Conservation (phyloP, 2,113 vertebrate genomes). For the Lota lota region DNA sequence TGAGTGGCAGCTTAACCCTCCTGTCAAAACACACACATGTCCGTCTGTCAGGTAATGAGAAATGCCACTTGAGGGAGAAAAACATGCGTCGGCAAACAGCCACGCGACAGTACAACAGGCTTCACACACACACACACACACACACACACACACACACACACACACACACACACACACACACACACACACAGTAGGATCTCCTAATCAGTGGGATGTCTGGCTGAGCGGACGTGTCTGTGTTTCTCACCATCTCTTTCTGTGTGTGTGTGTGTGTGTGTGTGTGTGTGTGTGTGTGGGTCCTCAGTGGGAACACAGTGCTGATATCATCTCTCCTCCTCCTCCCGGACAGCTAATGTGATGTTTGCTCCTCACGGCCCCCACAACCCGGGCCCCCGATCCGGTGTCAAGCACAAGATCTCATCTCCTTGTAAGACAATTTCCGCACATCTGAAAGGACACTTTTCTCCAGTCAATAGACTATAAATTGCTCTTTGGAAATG, state of each 20-base stretch:
- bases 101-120: slow-evolving; percentile 69
- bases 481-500: slow-evolving; percentile 91
- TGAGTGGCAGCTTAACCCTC: slow-evolving; percentile 82
- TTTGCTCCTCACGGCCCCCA: slow-evolving; percentile 73
- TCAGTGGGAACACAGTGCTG: slow-evolving; percentile 73
- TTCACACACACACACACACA: slow-evolving; percentile 63
- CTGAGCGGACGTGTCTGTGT: slow-evolving; percentile 14
- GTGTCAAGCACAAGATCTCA: slow-evolving; percentile 91
- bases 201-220: slow-evolving; percentile 82
- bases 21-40: slow-evolving; percentile 81
- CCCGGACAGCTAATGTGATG: slow-evolving; percentile 80
- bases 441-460: slow-evolving; percentile 87
- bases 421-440: slow-evolving; percentile 98
- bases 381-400: slow-evolving; percentile 69
- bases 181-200: slow-evolving; percentile 70
- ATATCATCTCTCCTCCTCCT: slow-evolving; percentile 82
- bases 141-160: slow-evolving; percentile 38
- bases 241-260: slow-evolving; percentile 10
- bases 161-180: slow-evolving; percentile 24
- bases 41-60: slow-evolving; percentile 77
- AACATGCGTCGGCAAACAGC: slow-evolving; percentile 56
- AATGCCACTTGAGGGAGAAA: slow-evolving; percentile 70
- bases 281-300: slow-evolving; percentile 43
- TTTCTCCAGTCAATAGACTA: slow-evolving; percentile 92
- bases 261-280: slow-evolving; percentile 18